Percentiles rank a stretch among this genome's conserved stretches.
These are phyloP conservation scores for Cotesia typhae DNA, from an alignment of 1,140 invertebrate species.

Conservation along the genomic window DNA sequence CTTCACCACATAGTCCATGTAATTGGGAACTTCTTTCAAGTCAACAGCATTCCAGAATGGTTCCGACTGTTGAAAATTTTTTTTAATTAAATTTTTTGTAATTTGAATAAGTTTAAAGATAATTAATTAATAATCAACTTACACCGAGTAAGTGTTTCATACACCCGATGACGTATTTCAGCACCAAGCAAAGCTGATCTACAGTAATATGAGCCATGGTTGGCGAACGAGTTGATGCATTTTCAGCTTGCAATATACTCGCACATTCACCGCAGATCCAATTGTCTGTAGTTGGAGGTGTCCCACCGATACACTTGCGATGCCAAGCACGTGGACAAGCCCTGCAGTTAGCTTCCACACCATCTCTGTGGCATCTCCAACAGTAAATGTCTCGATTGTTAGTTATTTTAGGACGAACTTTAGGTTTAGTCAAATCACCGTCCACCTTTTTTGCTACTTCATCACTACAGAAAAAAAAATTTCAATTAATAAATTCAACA, in stretches of 20 bases:
- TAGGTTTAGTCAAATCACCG: background rate
- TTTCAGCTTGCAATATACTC: constrained; percentile 80
- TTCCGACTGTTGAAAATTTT: constrained; percentile 66
- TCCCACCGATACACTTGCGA: constrained; percentile 74
- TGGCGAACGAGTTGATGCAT: constrained; percentile 75
- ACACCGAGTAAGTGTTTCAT: constrained; percentile 80
- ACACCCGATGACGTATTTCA: constrained; percentile 77
- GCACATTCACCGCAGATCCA: constrained; percentile 92
- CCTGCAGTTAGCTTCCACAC: constrained; percentile 74
- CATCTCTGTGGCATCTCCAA: constrained; percentile 85
- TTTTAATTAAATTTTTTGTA: background rate
- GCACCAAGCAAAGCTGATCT: constrained; percentile 77
- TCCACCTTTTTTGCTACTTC: too few species aligned
- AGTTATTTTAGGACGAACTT: constrained; percentile 44
- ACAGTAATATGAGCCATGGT: constrained; percentile 77
- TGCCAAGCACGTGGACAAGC: constrained; percentile 89
- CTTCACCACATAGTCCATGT: constrained; percentile 82
- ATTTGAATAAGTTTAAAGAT: background rate
- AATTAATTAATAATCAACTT: constrained; percentile 50
- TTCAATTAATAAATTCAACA: too few species aligned
- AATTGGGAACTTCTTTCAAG: constrained; percentile 73
- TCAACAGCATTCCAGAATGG: constrained; percentile 82
- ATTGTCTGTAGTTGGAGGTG: constrained; percentile 64
- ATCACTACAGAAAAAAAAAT: too few species aligned
- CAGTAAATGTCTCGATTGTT: constrained; percentile 78